phyloP scores from a whole-genome alignment of 2,888 invertebrate genomes.

The Drosophila helvetica region DNA sequence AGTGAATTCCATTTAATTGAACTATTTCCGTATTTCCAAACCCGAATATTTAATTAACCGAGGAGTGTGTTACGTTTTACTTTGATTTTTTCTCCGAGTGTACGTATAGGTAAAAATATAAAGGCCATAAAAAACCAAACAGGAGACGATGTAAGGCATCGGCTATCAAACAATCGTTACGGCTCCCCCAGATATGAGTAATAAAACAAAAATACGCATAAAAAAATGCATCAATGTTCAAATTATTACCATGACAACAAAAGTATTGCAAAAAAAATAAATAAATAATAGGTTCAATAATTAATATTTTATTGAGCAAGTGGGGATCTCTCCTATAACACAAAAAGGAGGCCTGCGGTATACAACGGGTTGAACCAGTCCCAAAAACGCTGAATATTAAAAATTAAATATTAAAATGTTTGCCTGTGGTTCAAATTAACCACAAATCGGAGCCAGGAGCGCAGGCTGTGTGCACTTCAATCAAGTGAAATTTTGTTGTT shows the following conservation, averaged over 20 bases:
- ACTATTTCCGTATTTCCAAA: too few relatives aligned
- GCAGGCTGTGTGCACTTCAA: conserved; percentile 3
- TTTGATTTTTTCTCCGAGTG: too few relatives aligned
- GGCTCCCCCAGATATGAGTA: conserved; percentile 56
- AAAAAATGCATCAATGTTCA: conserved; percentile 30
- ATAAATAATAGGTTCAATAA: conserved; percentile 7
- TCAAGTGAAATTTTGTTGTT: conserved; percentile 5
- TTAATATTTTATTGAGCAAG: background rate
- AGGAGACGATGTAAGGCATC: conserved; percentile 40
- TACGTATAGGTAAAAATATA: conserved; percentile 16
- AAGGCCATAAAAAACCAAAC: conserved; percentile 51
- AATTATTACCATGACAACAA: conserved; percentile 37
- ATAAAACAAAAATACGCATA: conserved; percentile 37
- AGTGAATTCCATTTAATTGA: too few relatives aligned
- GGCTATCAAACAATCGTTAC: conserved; percentile 70
- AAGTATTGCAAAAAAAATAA: conserved; percentile 2
- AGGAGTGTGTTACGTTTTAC: too few relatives aligned
- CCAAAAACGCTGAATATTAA: conserved; percentile 15
- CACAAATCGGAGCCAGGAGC: conserved; percentile 20
- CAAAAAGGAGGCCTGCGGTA: background rate
- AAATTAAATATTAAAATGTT: conserved; percentile 19
- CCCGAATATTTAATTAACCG: too few relatives aligned
- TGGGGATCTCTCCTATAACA: background rate
- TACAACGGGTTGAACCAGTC: conserved; percentile 26
- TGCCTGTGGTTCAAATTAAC: conserved; percentile 16